Conservation (phyloP, 1,140 invertebrate genomes). For the Lerema accius region DNA sequence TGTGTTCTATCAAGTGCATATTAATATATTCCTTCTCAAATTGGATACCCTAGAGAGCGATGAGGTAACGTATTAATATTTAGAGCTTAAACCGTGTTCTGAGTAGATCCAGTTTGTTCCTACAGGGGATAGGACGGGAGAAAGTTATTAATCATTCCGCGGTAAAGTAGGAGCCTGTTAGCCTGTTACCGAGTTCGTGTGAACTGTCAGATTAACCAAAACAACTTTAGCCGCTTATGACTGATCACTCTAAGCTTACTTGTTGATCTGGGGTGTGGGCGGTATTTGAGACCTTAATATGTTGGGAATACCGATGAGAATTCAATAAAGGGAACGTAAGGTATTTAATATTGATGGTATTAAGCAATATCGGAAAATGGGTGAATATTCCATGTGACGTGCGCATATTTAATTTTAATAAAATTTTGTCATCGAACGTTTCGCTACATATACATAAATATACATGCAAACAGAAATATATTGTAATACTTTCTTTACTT, state of each 20-base stretch:
- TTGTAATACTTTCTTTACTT: no score
- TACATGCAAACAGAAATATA: no score
- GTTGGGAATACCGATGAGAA: no score
- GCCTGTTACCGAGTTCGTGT: slow-evolving; percentile 12
- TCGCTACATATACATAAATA: no score
- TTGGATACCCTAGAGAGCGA: slow-evolving; percentile 65
- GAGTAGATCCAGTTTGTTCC: neutral
- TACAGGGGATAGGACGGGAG: neutral
- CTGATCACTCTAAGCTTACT: slow-evolving; percentile 19
- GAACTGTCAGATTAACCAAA: slow-evolving; percentile 22
- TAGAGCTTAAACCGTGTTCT: slow-evolving; percentile 1
- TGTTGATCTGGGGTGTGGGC: slow-evolving; percentile 10
- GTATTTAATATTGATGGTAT: no score
- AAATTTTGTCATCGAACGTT: no score
- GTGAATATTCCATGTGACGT: neutral
- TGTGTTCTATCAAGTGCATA: slow-evolving; percentile 42
- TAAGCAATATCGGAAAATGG: no score
- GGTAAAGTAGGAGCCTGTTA: neutral
- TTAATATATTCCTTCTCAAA: slow-evolving; percentile 59
- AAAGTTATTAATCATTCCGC: slow-evolving; percentile 12
- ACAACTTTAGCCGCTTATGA: slow-evolving; percentile 18
- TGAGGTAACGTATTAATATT: slow-evolving; percentile 57
- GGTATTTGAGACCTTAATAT: neutral
- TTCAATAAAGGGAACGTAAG: no score
- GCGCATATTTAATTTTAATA: no score